Percentiles rank a stretch among this genome's conserved stretches.
Evolutionary conservation across 2,888 invertebrate species (phyloP).

Genomic region (Stenurella melanura): DNA sequence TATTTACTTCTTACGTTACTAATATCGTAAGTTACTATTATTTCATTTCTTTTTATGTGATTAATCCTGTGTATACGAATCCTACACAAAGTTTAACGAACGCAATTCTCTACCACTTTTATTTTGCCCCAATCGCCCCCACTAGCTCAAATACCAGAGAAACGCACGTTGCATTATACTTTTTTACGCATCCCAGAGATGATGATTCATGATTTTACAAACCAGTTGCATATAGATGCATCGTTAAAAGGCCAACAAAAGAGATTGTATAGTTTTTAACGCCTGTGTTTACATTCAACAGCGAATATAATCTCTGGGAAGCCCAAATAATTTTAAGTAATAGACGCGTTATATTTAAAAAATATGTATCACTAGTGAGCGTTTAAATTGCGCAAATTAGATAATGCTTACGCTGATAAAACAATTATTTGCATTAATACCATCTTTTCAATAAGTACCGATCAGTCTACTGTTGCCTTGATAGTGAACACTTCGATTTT

Average conservation of each 20-base stretch:
- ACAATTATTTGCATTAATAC: not conserved
- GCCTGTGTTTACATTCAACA: not conserved
- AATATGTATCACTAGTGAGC: not conserved
- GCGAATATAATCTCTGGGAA: not conserved
- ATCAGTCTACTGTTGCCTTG: not conserved
- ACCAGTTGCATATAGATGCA: not conserved
- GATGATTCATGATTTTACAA: not conserved
- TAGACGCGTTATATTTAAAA: not conserved
- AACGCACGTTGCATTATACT: not conserved
- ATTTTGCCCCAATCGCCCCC: not conserved
- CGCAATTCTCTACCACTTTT: not conserved
- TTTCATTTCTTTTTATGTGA: too few relatives aligned
- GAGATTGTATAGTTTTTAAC: not conserved
- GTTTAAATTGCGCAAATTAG: not conserved
- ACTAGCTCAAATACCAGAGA: not conserved
- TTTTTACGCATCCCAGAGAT: not conserved
- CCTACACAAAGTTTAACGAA: too few relatives aligned
- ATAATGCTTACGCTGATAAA: slow-evolving; percentile 2
- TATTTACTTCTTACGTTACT: too few relatives aligned
- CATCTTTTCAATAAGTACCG: not conserved
- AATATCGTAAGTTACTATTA: too few relatives aligned
- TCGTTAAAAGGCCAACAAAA: not conserved
- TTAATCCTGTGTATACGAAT: too few relatives aligned
- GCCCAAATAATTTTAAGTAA: not conserved
- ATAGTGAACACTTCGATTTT: not conserved